phyloP scores from a whole-genome alignment of 2,113 vertebrate species.

The Pomatorhinus ruficollis region DNA sequence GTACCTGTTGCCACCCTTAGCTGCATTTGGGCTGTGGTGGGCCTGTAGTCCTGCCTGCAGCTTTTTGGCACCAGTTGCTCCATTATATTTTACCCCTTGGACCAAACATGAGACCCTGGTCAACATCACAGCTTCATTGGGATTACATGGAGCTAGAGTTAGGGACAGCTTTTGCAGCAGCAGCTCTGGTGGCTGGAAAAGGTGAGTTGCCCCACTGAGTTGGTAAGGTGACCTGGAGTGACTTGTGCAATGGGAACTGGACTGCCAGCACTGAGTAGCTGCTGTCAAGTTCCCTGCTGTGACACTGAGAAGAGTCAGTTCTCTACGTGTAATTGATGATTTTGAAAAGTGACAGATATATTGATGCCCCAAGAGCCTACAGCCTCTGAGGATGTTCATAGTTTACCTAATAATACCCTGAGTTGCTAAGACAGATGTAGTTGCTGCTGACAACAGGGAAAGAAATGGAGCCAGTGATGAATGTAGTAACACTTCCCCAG shows the following conservation, averaged over 20 bases:
- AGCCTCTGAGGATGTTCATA: not conserved
- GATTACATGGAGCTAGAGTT: not conserved
- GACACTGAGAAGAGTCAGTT: not conserved
- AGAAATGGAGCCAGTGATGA: constrained; percentile 6
- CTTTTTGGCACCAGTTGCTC: not conserved
- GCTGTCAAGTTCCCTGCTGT: not conserved
- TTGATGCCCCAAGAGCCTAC: constrained; percentile 6
- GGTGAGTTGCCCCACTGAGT: not conserved
- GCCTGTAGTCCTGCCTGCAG: not conserved
- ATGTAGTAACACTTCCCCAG: not conserved
- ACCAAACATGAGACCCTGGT: not conserved
- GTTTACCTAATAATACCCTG: constrained; percentile 53
- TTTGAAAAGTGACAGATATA: constrained; percentile 54
- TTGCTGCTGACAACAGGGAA: not conserved
- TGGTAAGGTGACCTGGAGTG: not conserved
- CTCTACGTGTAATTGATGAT: not conserved
- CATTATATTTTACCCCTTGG: not conserved
- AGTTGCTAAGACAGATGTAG: constrained; percentile 27
- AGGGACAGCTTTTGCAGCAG: not conserved
- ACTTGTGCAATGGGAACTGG: not conserved
- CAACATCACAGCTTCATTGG: not conserved
- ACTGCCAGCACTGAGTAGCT: not conserved
- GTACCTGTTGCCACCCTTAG: not conserved
- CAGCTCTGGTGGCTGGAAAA: not conserved
- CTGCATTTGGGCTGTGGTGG: not conserved